These are phyloP conservation scores for Sander lucioperca DNA, from an alignment of 2,113 vertebrate species.

Conservation along the genomic window DNA sequence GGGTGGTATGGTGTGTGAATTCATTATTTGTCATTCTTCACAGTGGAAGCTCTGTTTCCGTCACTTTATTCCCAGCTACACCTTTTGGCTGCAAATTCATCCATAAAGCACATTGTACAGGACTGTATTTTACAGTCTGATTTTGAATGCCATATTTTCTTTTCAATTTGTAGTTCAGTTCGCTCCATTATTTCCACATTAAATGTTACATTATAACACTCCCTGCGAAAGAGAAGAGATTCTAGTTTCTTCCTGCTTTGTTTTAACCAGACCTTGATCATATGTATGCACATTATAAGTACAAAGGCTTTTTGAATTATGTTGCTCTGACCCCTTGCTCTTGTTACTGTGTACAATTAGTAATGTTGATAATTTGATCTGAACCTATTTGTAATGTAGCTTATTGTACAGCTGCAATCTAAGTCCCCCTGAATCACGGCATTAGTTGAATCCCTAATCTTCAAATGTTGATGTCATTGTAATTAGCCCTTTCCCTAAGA, in stretches of 20 bases:
- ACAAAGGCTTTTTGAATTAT: slow-evolving; percentile 4
- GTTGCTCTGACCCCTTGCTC: not conserved
- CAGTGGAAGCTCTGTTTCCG: slow-evolving; percentile 43
- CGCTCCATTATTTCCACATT: slow-evolving; percentile 16
- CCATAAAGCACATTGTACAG: slow-evolving; percentile 23
- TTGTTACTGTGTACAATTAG: not conserved
- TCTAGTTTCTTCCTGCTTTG: slow-evolving; percentile 20
- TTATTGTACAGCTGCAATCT: not conserved
- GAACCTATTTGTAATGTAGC: not conserved
- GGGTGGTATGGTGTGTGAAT: slow-evolving; percentile 60
- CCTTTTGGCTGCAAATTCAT: slow-evolving; percentile 10
- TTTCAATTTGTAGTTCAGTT: slow-evolving; percentile 27
- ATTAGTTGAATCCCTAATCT: slow-evolving; percentile 22
- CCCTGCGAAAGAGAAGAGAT: not conserved
- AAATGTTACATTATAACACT: slow-evolving; percentile 14
- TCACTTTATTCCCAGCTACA: slow-evolving; percentile 26
- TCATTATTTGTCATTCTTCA: slow-evolving; percentile 74
- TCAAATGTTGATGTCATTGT: slow-evolving; percentile 25
- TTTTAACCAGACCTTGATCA: not conserved
- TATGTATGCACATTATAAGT: not conserved
- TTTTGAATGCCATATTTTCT: slow-evolving; percentile 20
- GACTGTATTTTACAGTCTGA: slow-evolving; percentile 42
- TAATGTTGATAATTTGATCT: not conserved
- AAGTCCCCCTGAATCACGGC: not conserved
- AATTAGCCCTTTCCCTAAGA: slow-evolving; percentile 13